Conservation (phyloP, 1,140 invertebrate species). For the Leptopilina clavipes region DNA sequence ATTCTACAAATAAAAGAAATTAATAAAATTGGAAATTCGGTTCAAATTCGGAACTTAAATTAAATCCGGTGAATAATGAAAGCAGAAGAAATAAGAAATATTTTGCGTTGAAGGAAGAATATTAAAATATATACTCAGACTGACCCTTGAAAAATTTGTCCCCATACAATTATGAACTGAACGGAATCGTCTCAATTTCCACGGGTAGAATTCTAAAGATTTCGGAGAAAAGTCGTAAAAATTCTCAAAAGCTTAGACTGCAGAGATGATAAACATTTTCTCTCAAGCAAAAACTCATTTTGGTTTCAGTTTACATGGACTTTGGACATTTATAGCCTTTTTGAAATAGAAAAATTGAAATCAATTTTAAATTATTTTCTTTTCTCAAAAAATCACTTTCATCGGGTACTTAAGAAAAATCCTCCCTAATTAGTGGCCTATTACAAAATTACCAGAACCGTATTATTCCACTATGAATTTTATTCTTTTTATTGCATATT, state of each 20-base stretch:
- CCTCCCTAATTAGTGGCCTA: no score
- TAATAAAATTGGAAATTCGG: no score
- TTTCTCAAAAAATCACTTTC: no score
- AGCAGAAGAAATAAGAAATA: not conserved
- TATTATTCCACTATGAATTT: no score
- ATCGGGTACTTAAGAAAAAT: no score
- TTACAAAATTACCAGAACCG: no score
- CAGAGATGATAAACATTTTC: not conserved
- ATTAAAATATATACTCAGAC: not conserved
- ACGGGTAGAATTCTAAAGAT: not conserved
- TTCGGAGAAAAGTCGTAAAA: conserved; percentile 12
- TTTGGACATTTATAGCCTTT: not conserved
- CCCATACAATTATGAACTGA: not conserved
- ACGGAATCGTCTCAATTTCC: not conserved
- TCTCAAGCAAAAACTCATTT: not conserved
- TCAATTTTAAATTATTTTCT: no score
- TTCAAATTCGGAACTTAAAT: no score
- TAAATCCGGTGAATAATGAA: no score
- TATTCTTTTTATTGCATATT: no score
- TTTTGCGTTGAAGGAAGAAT: not conserved
- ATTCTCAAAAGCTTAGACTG: not conserved
- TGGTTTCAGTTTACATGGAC: not conserved
- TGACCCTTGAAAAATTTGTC: conserved; percentile 1
- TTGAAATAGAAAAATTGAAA: not conserved
- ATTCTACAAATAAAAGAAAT: no score